A percentile compares a stretch with the other conserved stretches of the same genome.
Conservation (phyloP, 2,797 vertebrate species). For the Cryptoblepharus egeriae region DNA sequence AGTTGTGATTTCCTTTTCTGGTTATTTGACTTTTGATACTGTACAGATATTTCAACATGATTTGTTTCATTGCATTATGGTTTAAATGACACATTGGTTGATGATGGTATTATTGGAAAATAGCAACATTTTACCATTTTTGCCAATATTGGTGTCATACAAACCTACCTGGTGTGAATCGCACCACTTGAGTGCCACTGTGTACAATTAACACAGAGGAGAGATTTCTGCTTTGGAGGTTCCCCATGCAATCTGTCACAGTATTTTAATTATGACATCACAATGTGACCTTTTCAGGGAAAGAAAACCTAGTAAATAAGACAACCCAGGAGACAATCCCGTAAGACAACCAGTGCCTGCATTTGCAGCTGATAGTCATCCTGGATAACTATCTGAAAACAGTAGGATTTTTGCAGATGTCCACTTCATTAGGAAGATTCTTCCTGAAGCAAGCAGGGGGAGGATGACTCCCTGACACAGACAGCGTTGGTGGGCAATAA, state of each 20-base stretch:
- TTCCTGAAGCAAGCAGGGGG: slow-evolving; percentile 62
- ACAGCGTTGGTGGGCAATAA: slow-evolving; percentile 4
- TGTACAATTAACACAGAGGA: slow-evolving; percentile 62
- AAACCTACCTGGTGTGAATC: too few species aligned
- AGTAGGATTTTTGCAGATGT: slow-evolving; percentile 56
- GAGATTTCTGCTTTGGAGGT: slow-evolving; percentile 50
- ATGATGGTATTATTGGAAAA: too few species aligned
- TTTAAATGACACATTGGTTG: too few species aligned
- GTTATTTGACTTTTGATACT: too few species aligned
- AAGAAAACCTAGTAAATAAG: slow-evolving; percentile 52
- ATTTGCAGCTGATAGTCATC: slow-evolving; percentile 62
- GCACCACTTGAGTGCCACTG: too few species aligned
- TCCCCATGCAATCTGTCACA: slow-evolving; percentile 36
- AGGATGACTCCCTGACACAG: slow-evolving; percentile 39
- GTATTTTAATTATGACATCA: slow-evolving; percentile 67
- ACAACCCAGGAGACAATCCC: slow-evolving; percentile 64
- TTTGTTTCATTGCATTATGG: too few species aligned
- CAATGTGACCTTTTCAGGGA: slow-evolving; percentile 52
- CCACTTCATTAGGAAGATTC: slow-evolving; percentile 59
- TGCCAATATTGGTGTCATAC: too few species aligned
- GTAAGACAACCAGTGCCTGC: slow-evolving; percentile 62
- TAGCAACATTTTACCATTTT: too few species aligned
- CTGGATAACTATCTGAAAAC: slow-evolving; percentile 50
- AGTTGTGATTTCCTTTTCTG: too few species aligned
- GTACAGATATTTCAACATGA: too few species aligned